These are phyloP conservation scores for Lytechinus variegatus DNA, from an alignment of 35 echinoderm and acorn worm species.

Conservation along the genomic window DNA sequence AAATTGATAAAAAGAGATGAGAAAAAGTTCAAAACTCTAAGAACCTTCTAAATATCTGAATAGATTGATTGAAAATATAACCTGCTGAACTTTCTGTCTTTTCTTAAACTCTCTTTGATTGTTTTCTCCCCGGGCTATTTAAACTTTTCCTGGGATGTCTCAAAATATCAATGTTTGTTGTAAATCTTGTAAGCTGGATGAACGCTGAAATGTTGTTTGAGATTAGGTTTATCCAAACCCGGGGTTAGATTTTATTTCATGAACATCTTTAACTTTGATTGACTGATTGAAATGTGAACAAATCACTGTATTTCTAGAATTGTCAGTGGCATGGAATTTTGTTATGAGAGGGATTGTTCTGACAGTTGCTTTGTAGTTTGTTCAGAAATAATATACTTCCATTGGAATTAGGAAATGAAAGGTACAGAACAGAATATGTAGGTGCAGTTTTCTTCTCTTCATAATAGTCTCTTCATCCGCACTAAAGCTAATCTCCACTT, in stretches of 20 bases:
- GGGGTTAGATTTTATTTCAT: neutral
- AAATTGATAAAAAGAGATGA: neutral
- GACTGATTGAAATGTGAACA: neutral
- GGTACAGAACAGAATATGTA: no score
- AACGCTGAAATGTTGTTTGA: neutral
- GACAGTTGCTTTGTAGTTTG: no score
- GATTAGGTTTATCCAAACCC: neutral
- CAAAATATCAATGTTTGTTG: neutral
- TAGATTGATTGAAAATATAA: slow-evolving; percentile 25
- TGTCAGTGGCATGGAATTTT: neutral
- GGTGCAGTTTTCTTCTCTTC: no score
- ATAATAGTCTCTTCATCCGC: no score
- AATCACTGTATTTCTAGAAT: neutral
- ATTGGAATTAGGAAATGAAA: no score
- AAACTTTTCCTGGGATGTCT: neutral
- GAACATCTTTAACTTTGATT: neutral
- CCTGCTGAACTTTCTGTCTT: neutral
- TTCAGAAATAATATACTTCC: no score
- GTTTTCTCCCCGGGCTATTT: slow-evolving; percentile 19
- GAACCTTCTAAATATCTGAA: neutral
- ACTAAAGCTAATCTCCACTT: no score
- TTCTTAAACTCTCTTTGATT: neutral
- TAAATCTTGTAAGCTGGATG: neutral
- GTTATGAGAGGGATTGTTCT: no score
- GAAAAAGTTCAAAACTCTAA: neutral